Conservation (phyloP, 2,888 invertebrate species). For the Ectemnius cavifrons region DNA sequence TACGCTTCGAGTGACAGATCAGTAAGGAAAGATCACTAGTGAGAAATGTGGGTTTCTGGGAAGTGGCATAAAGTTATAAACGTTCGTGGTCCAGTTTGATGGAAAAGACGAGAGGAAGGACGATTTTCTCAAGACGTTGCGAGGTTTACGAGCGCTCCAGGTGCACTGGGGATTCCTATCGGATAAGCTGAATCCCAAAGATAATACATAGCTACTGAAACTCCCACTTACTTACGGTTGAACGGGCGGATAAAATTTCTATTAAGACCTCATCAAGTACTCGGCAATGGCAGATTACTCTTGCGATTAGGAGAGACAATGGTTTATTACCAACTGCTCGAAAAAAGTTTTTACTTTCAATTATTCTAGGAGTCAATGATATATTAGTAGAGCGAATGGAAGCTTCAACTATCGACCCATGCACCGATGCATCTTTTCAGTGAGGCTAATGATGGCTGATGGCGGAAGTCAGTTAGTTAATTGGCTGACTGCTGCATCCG, state of each 20-base stretch:
- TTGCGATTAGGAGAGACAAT: no score
- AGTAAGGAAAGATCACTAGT: slow-evolving; percentile 8
- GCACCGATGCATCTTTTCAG: slow-evolving; percentile 2
- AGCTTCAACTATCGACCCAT: slow-evolving; percentile 8
- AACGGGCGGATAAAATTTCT: neutral
- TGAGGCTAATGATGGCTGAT: no score
- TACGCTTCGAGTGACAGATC: neutral
- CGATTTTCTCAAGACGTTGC: slow-evolving; percentile 38
- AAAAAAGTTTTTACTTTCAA: no score
- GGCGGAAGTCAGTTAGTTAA: neutral
- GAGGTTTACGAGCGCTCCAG: slow-evolving; percentile 36
- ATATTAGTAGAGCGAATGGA: no score
- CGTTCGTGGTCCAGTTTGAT: slow-evolving; percentile 13
- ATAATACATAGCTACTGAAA: slow-evolving; percentile 6
- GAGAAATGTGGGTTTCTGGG: slow-evolving; percentile 31
- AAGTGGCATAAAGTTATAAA: slow-evolving; percentile 48
- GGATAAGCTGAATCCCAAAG: neutral
- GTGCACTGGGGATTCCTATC: slow-evolving; percentile 12
- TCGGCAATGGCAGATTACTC: no score
- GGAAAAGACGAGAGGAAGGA: slow-evolving; percentile 17
- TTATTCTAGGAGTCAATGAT: no score
- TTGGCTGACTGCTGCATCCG: neutral
- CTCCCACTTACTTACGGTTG: slow-evolving; percentile 11
- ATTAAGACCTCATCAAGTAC: neutral
- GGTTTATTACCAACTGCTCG: no score